Conservation (phyloP, 2,797 vertebrate genomes). For the Sarcophilus harrisii region DNA sequence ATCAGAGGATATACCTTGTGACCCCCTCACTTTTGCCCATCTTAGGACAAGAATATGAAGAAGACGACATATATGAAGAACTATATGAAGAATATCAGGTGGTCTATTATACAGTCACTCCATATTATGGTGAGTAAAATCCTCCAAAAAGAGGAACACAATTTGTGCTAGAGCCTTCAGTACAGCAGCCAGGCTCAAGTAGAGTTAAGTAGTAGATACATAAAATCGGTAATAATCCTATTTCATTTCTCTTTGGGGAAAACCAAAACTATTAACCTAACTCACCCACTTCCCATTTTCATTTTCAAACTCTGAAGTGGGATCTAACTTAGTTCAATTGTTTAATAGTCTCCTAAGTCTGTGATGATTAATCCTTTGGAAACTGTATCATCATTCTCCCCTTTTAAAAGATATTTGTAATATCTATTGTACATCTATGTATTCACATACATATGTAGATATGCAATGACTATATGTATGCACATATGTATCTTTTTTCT, state of each 20-base stretch:
- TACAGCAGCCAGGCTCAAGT: slow-evolving; percentile 5
- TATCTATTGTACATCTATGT: background rate
- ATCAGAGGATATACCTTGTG: background rate
- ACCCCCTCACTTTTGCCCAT: slow-evolving; percentile 44
- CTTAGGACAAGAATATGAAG: slow-evolving; percentile 70
- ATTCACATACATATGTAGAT: background rate
- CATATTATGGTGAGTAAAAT: slow-evolving; percentile 75
- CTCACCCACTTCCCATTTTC: background rate
- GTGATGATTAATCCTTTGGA: slow-evolving; percentile 40
- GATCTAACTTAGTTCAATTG: background rate
- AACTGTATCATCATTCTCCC: background rate
- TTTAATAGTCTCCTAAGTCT: slow-evolving; percentile 30
- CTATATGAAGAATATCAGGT: slow-evolving; percentile 72
- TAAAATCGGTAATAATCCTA: slow-evolving; percentile 6
- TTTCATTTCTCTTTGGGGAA: background rate
- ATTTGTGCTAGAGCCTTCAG: slow-evolving; percentile 29
- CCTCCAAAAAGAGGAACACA: background rate
- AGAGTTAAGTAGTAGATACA: slow-evolving; percentile 29
- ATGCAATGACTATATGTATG: background rate
- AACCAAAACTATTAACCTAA: background rate
- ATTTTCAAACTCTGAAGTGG: background rate
- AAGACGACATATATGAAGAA: slow-evolving; percentile 61
- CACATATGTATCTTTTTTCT: background rate
- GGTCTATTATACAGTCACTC: slow-evolving; percentile 73
- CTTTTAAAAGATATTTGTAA: background rate